phyloP scores from a whole-genome alignment of 2,113 vertebrate genomes.

The Cyanocitta stelleri region DNA sequence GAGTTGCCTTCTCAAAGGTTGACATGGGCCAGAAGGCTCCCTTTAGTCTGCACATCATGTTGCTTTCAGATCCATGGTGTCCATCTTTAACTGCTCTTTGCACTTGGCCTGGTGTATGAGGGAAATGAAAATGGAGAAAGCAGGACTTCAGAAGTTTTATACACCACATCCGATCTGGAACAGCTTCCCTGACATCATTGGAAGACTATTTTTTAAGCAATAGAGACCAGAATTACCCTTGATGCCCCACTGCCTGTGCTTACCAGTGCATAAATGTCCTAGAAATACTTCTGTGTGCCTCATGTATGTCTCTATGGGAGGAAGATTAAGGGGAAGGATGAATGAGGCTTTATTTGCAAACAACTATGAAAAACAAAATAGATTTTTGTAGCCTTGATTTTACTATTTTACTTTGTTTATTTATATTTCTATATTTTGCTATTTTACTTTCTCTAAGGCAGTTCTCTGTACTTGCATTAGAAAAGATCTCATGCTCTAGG shows the following conservation, averaged over 20 bases:
- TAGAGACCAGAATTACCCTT: neutral
- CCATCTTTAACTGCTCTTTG: neutral
- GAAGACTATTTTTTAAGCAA: neutral
- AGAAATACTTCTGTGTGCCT: neutral
- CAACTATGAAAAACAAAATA: neutral
- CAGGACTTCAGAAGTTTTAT: neutral
- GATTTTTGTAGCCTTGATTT: neutral
- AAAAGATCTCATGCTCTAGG: neutral
- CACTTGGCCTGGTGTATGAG: neutral
- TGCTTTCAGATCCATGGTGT: neutral
- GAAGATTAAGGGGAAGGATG: neutral
- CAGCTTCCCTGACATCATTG: neutral
- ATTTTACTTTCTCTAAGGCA: neutral
- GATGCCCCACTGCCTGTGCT: neutral
- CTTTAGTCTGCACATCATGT: accelerated
- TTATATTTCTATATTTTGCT: neutral
- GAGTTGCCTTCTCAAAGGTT: neutral
- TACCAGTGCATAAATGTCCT: neutral
- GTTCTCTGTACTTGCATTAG: neutral
- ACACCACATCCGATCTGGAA: neutral
- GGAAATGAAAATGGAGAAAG: neutral
- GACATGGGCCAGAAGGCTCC: neutral
- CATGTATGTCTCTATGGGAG: neutral
- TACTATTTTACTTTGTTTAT: neutral
- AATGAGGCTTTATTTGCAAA: neutral